Evolutionary conservation across 2,888 invertebrate species (phyloP).

Genomic region (Gymnosoma rotundatum): DNA sequence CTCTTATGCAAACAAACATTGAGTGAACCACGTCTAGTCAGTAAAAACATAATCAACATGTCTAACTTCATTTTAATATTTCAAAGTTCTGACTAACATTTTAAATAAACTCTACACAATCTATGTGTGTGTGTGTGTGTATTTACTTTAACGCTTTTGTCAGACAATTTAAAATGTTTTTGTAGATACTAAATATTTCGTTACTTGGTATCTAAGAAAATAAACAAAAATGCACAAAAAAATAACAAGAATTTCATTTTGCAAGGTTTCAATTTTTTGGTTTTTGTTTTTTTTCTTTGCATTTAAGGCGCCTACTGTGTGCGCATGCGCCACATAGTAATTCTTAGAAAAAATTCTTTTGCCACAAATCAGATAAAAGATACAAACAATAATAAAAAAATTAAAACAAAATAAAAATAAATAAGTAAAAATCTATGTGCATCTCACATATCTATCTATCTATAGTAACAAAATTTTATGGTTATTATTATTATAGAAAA

Average conservation of each 20-base stretch:
- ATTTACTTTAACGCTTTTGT: slow-evolving; percentile 36
- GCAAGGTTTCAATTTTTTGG: slow-evolving; percentile 41
- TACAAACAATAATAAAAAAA: no score
- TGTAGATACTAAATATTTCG: slow-evolving; percentile 36
- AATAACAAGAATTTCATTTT: slow-evolving; percentile 53
- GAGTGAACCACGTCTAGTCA: no score
- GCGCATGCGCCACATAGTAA: slow-evolving; percentile 68
- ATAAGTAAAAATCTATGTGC: background rate
- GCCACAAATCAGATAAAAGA: slow-evolving; percentile 42
- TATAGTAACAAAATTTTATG: slow-evolving; percentile 42
- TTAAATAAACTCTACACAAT: slow-evolving; percentile 18
- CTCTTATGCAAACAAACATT: no score
- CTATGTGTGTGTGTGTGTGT: background rate
- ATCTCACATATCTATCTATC: background rate
- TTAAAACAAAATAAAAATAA: background rate
- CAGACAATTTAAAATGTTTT: slow-evolving; percentile 47
- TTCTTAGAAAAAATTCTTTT: slow-evolving; percentile 64
- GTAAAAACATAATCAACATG: background rate
- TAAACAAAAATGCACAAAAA: background rate
- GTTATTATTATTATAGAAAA: slow-evolving; percentile 53
- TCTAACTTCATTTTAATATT: background rate
- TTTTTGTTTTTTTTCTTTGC: slow-evolving; percentile 10
- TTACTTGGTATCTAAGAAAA: background rate
- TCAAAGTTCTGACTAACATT: slow-evolving; percentile 38
- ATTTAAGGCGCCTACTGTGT: slow-evolving; percentile 64